Evolutionary conservation across 2,888 invertebrate genomes (phyloP), one percentile per base, ranked within the genome.

Genomic region (Parnassius apollo): DNA sequence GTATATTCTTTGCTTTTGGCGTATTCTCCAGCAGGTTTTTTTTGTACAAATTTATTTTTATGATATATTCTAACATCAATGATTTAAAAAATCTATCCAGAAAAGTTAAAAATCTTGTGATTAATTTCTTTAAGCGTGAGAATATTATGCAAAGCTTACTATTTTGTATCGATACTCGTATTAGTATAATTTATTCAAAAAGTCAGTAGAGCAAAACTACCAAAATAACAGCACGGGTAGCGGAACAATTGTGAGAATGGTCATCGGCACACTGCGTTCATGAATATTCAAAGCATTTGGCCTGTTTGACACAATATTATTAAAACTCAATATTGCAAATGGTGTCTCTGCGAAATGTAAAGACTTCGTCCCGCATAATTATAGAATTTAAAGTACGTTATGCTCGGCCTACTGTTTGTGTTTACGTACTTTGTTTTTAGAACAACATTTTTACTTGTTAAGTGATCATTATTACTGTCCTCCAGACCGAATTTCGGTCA

Each of bases 141-240:
- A 25, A 25, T 2, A 25, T 25, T 25, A 25, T 25, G 2, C 25
- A 25, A 25, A 25, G 3, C 25, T 25, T 25, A 2, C 55, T 57
- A 64, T 66, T 65, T 62, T 72, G 67, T 64, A 71, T 60, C 18
- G 68, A 64, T 70, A 77, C 82, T 76, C 75, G 65, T 76, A 80
- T 84, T 76, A 75, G 65, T 76, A 80, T 84, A 82, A 81, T 81
- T 77, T 83, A 85, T 85, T 78, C 83, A 69, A 68, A 69, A 66
- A 81, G 71, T 71, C 85, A 85, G 78, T 80, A 80, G 85, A 87
- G 84, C 85, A 82, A 81, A 80, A 82, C 83, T 76, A 78, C 80
- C 78, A 81, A 83, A 85, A 83, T 81, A 84, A 76, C 74, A 74
- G 72, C 76, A 68, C 66, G 52, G 62, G 65, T 69, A 67, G 75